Conservation (phyloP, 30 jellyfish, hydroid and myxozoan species). For the Cassiopea andromeda region DNA sequence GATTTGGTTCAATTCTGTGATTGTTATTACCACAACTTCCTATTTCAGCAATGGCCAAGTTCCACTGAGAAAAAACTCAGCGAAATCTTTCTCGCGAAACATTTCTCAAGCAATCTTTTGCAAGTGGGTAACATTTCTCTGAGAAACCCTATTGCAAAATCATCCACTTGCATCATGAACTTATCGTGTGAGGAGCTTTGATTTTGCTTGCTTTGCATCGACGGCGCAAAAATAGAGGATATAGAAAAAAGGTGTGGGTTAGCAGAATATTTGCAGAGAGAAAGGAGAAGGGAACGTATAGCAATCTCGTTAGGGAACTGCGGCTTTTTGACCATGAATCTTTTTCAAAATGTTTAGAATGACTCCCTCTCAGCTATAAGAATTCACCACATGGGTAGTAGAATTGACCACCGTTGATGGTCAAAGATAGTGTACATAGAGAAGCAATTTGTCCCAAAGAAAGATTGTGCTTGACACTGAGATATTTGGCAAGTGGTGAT, state of each 20-base stretch:
- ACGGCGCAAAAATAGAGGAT: neutral
- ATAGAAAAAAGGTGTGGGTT: slow-evolving; percentile 5
- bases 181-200: slow-evolving; percentile 15
- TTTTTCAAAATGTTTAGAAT: slow-evolving; percentile 26
- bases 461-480: slow-evolving; percentile 47
- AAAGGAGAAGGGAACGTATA: slow-evolving; percentile 27
- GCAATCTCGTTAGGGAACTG: slow-evolving; percentile 20
- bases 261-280: slow-evolving; percentile 32
- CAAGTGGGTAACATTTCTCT: neutral
- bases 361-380: slow-evolving; percentile 39
- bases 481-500: slow-evolving; percentile 72
- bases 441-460: slow-evolving; percentile 38
- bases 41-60: neutral
- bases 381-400: slow-evolving; percentile 19
- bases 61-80: neutral
- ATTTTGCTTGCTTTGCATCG: slow-evolving; percentile 7
- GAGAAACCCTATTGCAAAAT: neutral
- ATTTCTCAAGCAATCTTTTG: slow-evolving; percentile 2
- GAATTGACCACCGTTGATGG: neutral
- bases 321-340: slow-evolving; percentile 36
- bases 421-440: neutral
- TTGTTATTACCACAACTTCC: too few relatives aligned
- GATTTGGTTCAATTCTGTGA: too few relatives aligned
- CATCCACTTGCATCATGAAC: slow-evolving; percentile 16
- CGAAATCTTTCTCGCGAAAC: slow-evolving; percentile 18